phyloP scores from a whole-genome alignment of 2,113 vertebrate species.

The Oceanites oceanicus region DNA sequence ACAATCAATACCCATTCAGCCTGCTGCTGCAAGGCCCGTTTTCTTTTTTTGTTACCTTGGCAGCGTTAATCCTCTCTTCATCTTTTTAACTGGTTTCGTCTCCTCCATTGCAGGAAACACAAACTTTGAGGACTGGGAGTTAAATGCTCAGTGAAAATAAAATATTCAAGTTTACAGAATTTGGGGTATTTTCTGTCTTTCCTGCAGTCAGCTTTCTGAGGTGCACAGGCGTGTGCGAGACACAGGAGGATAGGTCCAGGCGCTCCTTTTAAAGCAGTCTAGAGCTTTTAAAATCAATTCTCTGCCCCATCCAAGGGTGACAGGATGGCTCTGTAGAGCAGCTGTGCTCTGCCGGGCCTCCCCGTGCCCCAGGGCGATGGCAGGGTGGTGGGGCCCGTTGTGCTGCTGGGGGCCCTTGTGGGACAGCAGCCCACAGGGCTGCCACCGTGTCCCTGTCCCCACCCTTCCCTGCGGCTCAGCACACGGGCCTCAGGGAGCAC shows the following conservation, averaged over 20 bases:
- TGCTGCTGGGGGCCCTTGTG: accelerated
- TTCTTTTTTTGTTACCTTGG: not conserved
- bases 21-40: not conserved
- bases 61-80: not conserved
- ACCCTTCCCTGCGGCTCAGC: not conserved
- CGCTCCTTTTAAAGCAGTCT: not conserved
- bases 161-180: not conserved
- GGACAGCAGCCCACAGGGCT: not conserved
- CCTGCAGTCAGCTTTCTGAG: not conserved
- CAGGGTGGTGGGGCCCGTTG: accelerated
- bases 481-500: accelerated
- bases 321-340: not conserved
- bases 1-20: accelerated
- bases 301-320: not conserved
- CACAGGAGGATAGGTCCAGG: accelerated
- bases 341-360: not conserved
- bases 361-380: accelerated
- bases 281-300: not conserved
- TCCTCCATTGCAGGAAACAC: not conserved
- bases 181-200: not conserved
- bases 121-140: not conserved
- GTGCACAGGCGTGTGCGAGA: accelerated
- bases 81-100: not conserved
- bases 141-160: not conserved
- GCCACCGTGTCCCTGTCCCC: not conserved